Evolutionary conservation across 2,888 invertebrate species (phyloP), one percentile per base, ranked within the genome.

Genomic region (Dasysyrphus tricinctus): DNA sequence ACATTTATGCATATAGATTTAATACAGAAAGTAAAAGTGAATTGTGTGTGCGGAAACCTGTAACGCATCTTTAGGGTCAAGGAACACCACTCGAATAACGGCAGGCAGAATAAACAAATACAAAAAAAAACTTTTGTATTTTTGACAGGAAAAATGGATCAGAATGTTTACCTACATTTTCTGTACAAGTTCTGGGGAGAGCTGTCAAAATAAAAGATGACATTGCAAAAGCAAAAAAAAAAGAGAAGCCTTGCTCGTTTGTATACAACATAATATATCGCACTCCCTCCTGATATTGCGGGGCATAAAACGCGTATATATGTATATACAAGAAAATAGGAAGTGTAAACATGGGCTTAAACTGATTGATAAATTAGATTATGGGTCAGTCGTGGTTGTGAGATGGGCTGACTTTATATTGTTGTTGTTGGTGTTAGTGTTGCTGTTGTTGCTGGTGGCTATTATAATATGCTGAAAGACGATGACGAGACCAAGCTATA

Each of bases 341-440:
- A 86, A 86, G 86, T 86, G 86, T 82, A 86, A 82, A 82, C 86
- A 86, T 86, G 86, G 86, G 72, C 82, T 86, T 86, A 86, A 86
- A 86, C 86, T 86, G 86, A 86, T 86, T 86, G 86, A 86, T 86
- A 86, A 86, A 86, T 86, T 86, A 86, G 82, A 86, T 86, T 86
- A 82, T 86, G 86, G 86, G 86, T 86, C 86, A 82, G 86, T 65
- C 78, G 56, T 47, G 42, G 72, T 77, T 44, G 61, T 75, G 69
- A 59, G 72, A 76, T 84, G 80, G 72, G 81, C 63, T 74, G 47
- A 61, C 29, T 37, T 72, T 56, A 42, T 56, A 42, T 56, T 72
- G n/a, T 56, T 61, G 63, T n/a, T 67, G 32, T 32, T 32, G 32
- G 5, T 32, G 32, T 32, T 32, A 32, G 5, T 5, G 39, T 42